Evolutionary conservation across 2,797 vertebrate species (phyloP), one percentile per base, ranked within the genome.

Genomic region (Pangasius krempfi): DNA sequence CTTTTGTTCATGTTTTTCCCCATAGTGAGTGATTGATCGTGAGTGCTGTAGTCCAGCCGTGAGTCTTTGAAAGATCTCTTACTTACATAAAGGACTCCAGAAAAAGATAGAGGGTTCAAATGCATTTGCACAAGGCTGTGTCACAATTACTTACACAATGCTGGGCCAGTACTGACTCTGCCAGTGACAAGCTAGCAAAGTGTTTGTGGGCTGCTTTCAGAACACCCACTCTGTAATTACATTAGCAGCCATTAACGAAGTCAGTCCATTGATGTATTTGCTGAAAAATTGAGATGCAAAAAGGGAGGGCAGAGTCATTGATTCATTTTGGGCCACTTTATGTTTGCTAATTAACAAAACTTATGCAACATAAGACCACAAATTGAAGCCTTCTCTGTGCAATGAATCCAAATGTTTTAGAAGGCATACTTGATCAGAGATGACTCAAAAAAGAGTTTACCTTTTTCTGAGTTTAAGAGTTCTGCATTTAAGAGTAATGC

Each of bases 391-490:
- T 92, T 91, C 78, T 90, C 91, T 91, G 81, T 87, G 92, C 94
- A 94, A 95, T 95, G 92, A 95, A 95, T 94, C 89, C 94, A 83
- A 90, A 44, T 91, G 89, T 89, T 92, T 90, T 86, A 80, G 91
- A 89, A 91, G 87, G 75, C 88, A 89, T 89, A 81, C 89, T 91
- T 89, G 87, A 62, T 79, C 20, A 47, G 25, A 64, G 3, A n/a
- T 54, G 47, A 47, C 14, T 47, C 25, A 83, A 47, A 47, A 30
- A 73, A 80, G 2, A n/a, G 13, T 33, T 56, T 52, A 54, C 2
- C 0, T 54, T 30, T 18, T 40, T 40, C 6, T 44, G 12, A 66
- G 10, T 30, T 66, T 66, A 30, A 1, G 13, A 20, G 56, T 60
- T 2, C 44, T 33, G 20, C n/a, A n/a, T 75, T 75, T 47, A 50